Evolutionary conservation across 1,140 invertebrate genomes (phyloP), one percentile per base, ranked within the genome.

Genomic region (Drosophila rhopaloa): DNA sequence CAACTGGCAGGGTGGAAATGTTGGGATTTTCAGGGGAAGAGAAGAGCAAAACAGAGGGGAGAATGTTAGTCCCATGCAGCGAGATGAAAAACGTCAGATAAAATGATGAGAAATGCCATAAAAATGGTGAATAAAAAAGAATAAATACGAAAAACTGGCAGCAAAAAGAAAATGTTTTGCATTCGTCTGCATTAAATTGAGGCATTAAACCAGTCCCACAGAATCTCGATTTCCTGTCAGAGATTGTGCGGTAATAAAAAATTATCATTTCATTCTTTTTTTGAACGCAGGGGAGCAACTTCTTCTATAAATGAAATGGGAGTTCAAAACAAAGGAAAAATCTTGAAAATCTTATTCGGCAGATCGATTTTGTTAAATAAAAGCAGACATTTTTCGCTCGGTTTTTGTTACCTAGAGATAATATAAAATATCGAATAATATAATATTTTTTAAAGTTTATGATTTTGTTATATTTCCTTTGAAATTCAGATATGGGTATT

Each of bases 41-140:
- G 47, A 24, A 35, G 46, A 63, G 47, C 11, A 58, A 43, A 24
- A 24, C 32, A 19, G 32, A 24, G 37, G 19, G 41, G 24, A 27
- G n/a, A 41, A 51, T 44, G 56, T 75, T 75, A 74, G 72, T 74
- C 40, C 48, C 58, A 46, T 62, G 73, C 56, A 75, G 59, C 47
- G 41, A 71, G 71, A 58, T 54, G 43, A 77, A 81, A 75, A 61
- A 50, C 66, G 67, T 80, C 84, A 83, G 79, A 83, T 89, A 89
- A 89, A 89, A 79, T 89, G 79, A 83, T 89, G 84, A 65, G 78
- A 89, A 89, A 80, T 83, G 81, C 88, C 76, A 78, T 62, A 76
- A 82, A 86, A 86, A 79, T 66, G 37, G 40, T 63, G 57, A 55
- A 78, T 51, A 50, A 61, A 70, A 79, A 56, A 41, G 44, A 44